Evolutionary conservation across 2,797 vertebrate species (phyloP), one percentile per base, ranked within the genome.

Genomic region (Yasuhikotakia modesta): DNA sequence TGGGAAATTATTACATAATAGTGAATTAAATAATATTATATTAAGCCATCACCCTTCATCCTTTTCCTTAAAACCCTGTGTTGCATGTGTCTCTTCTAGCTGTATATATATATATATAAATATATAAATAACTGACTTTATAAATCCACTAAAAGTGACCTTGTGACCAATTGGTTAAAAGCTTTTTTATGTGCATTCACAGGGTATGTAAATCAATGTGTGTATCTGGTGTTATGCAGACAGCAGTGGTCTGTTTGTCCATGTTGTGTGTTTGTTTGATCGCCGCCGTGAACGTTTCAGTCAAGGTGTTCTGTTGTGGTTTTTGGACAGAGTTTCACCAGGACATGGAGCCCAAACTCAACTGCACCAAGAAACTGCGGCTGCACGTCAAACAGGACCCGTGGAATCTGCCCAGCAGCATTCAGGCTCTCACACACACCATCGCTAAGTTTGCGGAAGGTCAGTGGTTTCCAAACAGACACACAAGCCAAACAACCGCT

Each of bases 311-410:
- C 63, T 60, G 13, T 83, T 52, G 22, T 77, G 86, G 45, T 79
- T 69, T 79, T 85, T 89, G 57, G 80, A 82, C 89, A 99, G 97
- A 98, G 79, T 99, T 99, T 89, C 95, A 95, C 85, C 96, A 97
- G 89, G 96, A 98, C 89, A 93, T 98, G 93, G 96, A 99, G 80
- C 93, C 94, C 14, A 95, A 94, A 85, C 90, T 98, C 72, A 98
- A 92, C 90, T 97, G 96, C 86, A 94, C 94, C 64, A 97, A 96
- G 89, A 94, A 92, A 85, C 84, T 99, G 68, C 93, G 97, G 61
- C 95, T 97, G 82, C 97, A 99, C 13, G 93, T 99, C 86, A 98
- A 98, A 79, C 96, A 98, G 79, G 97, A 99, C 80, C 97, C 97
- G 32, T 99, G 97, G 97, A 99, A 99, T 87, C 95, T 99, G n/a